Base-by-base conservation (phyloP, 2,113 vertebrate genomes). In the Brienomyrus brachyistius region DNA sequence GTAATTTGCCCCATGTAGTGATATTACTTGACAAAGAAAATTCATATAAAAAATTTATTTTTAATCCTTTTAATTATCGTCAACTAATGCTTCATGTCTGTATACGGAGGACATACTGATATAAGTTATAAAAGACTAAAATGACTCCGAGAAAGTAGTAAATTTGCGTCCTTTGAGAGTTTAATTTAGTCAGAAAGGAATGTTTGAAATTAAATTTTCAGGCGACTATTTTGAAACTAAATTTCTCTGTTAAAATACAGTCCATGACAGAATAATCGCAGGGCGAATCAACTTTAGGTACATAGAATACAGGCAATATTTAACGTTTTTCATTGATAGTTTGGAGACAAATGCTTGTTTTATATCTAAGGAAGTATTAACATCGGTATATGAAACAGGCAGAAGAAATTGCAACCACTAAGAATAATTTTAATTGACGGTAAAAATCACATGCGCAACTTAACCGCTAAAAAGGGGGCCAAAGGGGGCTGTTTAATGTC, bases 41-140 rank as follows among this genome's bases (percentile, higher is more conserved):
- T 54, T 86, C 50, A 86, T 86, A 52, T 47, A 50, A 86, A 50
- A 86, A 86, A 84, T n/a, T 23, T n/a, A 47, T 84, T 45, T 43
- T n/a, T 48, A 23, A 48, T 48, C 21, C 45, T 45, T 48, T 48
- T 47, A 48, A 84, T 3, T 27, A 11, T 84, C 45, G 45, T 84
- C 23, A 48, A 21, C 15, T 47, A 84, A 8, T 43, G 80, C 40
- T 48, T 84, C 23, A 48, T n/a, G 48, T 19, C 45, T 47, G 43
- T n/a, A 47, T 48, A 23, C 23, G 40, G 0, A 48, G 9, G 23
- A 21, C 45, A 84, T 17, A 40, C 23, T 70, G 62, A 70, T 70
- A 70, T 31, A 3, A 70, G 43, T 19, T 40, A 80, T 80, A 43
- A 17, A 80, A 80, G 5, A 31, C 35, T 80, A 80, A 40, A 80